Evolutionary conservation across 1,140 invertebrate genomes (phyloP).

Genomic region (Caenorhabditis elegans): DNA sequence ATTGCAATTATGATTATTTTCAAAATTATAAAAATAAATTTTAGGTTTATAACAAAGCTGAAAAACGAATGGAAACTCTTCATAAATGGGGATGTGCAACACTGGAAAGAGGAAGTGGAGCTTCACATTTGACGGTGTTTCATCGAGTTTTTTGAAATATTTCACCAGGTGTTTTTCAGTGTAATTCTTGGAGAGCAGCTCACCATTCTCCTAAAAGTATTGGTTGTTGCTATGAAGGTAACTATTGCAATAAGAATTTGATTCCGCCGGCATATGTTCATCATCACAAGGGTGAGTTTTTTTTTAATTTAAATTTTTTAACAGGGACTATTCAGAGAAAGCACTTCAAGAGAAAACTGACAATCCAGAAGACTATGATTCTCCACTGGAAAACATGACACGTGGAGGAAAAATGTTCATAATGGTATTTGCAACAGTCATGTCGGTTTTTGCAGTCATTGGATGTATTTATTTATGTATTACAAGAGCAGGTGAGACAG

Average conservation of each 20-base stretch:
- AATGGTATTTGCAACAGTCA: neutral
- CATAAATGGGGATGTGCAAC: conserved; percentile 46
- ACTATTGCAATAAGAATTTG: conserved; percentile 58
- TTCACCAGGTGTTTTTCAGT: conserved; percentile 34
- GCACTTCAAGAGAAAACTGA: neutral
- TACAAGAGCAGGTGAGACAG: neutral
- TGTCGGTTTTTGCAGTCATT: neutral
- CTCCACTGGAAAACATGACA: neutral
- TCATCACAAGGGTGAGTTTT: conserved; percentile 8
- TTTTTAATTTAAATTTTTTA: neutral
- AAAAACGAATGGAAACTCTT: conserved; percentile 41
- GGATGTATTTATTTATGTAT: neutral
- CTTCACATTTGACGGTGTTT: conserved; percentile 35
- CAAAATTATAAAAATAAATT: neutral
- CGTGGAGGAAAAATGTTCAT: neutral
- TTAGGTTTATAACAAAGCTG: conserved; percentile 44
- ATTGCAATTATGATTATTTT: neutral
- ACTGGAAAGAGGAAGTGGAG: conserved; percentile 40
- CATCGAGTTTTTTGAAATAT: neutral
- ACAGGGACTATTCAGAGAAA: conserved; percentile 35
- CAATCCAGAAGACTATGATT: too few species aligned
- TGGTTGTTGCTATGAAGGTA: conserved; percentile 59
- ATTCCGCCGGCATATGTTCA: conserved; percentile 48
- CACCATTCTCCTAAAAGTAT: conserved; percentile 40
- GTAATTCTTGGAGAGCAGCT: conserved; percentile 41